Conservation (phyloP, 2,797 vertebrate species). For the Pseudomugil tenellus region DNA sequence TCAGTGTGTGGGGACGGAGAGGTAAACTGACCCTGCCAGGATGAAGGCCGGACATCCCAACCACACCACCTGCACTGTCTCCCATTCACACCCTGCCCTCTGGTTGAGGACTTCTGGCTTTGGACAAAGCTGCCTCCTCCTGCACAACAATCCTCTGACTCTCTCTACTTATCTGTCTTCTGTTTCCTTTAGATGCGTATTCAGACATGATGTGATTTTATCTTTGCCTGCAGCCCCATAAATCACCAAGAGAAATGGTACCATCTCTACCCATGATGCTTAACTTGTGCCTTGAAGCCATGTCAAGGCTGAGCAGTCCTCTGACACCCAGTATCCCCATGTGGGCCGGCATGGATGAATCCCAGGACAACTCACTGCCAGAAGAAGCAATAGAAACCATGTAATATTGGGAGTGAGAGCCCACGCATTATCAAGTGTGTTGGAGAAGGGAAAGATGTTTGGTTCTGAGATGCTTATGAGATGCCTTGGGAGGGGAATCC, state of each 20-base stretch:
- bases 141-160: conserved; percentile 14
- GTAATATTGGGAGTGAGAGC: conserved; percentile 70
- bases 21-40: conserved; percentile 69
- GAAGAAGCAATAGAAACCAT: conserved; percentile 78
- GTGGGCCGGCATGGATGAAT: conserved; percentile 62
- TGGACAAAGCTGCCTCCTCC: conserved; percentile 42
- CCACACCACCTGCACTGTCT: conserved; percentile 66
- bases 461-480: conserved; percentile 71
- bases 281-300: conserved; percentile 71
- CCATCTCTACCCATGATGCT: conserved; percentile 51
- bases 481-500: conserved; percentile 75
- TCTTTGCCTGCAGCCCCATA: conserved; percentile 68
- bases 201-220: conserved; percentile 61
- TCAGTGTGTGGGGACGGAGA: conserved; percentile 57
- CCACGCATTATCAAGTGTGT: conserved; percentile 62
- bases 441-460: conserved; percentile 25
- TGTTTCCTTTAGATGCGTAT: conserved; percentile 69
- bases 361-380: conserved; percentile 57
- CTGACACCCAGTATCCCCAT: conserved; percentile 72
- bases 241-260: conserved; percentile 72
- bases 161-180: conserved; percentile 51
- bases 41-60: conserved; percentile 59
- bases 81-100: conserved; percentile 71
- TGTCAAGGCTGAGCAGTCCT: conserved; percentile 67
- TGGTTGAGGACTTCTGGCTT: conserved; percentile 51